A percentile compares a stretch with the other conserved stretches of the same genome.
These are phyloP conservation scores for Tortrix viridana DNA, from an alignment of 2,888 invertebrate genomes.

Conservation along the genomic window DNA sequence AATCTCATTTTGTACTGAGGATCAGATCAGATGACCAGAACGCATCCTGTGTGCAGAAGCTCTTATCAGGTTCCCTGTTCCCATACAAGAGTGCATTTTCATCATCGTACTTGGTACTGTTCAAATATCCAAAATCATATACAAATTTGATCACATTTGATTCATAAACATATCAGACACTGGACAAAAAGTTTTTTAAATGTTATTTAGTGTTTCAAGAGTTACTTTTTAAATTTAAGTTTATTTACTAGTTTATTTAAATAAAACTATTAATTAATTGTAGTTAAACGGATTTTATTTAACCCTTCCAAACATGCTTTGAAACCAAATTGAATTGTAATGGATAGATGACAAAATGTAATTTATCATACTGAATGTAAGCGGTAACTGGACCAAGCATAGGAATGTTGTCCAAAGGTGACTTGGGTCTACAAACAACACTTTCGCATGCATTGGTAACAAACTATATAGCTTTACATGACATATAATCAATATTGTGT, in stretches of 20 bases:
- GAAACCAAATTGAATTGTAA: conserved; percentile 1
- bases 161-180: no score
- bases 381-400: neutral
- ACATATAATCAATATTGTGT: neutral
- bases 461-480: neutral
- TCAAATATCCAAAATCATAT: no score
- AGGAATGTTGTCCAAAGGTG: conserved; percentile 1
- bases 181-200: no score
- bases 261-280: conserved; percentile 12
- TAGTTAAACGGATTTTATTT: conserved; percentile 30
- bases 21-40: no score
- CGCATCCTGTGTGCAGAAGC: no score
- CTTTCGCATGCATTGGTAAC: no score
- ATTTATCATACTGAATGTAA: conserved; percentile 5
- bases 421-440: neutral
- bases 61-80: no score
- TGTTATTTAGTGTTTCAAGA: conserved; percentile 9
- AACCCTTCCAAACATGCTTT: conserved; percentile 28
- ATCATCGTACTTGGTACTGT: no score
- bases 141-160: no score
- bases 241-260: conserved; percentile 1
- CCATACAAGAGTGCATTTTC: no score
- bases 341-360: conserved; percentile 6
- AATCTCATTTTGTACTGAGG: no score
- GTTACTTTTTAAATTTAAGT: neutral